Evolutionary conservation across 2,113 vertebrate genomes (phyloP), one percentile per base, ranked within the genome.

Genomic region (Phoxinus phoxinus): DNA sequence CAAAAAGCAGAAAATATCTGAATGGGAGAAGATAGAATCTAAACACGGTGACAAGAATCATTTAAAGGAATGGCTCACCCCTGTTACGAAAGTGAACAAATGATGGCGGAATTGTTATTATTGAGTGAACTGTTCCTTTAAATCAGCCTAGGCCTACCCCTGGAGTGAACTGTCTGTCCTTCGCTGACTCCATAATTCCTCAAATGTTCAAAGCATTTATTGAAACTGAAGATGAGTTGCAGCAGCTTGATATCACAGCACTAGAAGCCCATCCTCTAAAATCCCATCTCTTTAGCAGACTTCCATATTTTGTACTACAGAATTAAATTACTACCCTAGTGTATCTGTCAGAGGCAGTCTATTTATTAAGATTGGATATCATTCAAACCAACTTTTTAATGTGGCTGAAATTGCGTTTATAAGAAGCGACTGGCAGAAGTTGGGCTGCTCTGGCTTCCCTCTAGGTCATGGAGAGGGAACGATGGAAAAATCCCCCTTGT

Each of bases 361-460:
- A 25, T 73, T 59, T 61, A 41, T 80, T 72, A 37, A 37, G 13
- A 15, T 25, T 78, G 35, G 30, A 15, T 76, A 67, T 51, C 8
- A 72, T 73, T 85, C 25, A 78, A 80, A 76, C 59, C 63, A 8
- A 27, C 17, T 37, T 86, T 81, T 80, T 86, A 86, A 53, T 65
- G 75, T 71, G 44, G 85, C 71, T 89, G 84, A 88, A 87, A 91
- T 86, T 86, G 81, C 63, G 44, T 83, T 89, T 83, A 73, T 63
- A 72, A 51, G 78, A 89, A 88, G 75, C 44, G 37, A 87, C 76
- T 89, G 82, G 69, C 86, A 58, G 19, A 85, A 81, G 51, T 0
- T 23, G 85, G 67, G 1, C 2, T 46, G 15, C 63, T 86, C 85
- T 89, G 81, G 71, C 84, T 85, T 79, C 51, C 86, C 88, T 88